Percentiles rank a stretch among this genome's conserved stretches.
phyloP scores from a whole-genome alignment of 2,113 vertebrate species.

The Nothoprocta perdicaria region DNA sequence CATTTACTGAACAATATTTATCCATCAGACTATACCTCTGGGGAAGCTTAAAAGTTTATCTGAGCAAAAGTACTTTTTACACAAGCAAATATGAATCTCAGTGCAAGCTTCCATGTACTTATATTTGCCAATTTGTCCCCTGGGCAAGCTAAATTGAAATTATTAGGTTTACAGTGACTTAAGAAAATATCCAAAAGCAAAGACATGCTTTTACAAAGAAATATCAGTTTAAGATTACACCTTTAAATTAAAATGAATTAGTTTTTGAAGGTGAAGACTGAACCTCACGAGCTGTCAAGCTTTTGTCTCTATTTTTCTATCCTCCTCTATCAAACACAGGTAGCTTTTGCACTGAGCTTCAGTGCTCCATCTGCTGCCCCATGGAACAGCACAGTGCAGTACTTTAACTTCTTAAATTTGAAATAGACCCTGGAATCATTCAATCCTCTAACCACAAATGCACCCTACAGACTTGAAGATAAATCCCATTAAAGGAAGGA shows the following conservation, averaged over 20 bases:
- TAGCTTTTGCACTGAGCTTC: not conserved
- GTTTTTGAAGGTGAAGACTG: not conserved
- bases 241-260: not conserved
- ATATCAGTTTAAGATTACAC: not conserved
- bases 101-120: not conserved
- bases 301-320: not conserved
- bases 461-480: not conserved
- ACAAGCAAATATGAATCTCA: rapidly evolving
- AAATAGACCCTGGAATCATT: not conserved
- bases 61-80: not conserved
- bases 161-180: not conserved
- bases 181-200: not conserved
- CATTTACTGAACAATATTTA: not conserved
- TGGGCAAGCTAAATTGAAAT: not conserved
- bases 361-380: not conserved
- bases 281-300: not conserved
- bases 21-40: not conserved
- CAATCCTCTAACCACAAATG: not conserved
- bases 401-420: not conserved
- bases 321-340: not conserved
- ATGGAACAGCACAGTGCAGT: not conserved
- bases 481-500: not conserved
- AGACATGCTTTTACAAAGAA: rapidly evolving
- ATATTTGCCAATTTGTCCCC: not conserved
- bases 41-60: not conserved